Conservation (phyloP, 1,140 invertebrate species). For the Eumeta japonica region DNA sequence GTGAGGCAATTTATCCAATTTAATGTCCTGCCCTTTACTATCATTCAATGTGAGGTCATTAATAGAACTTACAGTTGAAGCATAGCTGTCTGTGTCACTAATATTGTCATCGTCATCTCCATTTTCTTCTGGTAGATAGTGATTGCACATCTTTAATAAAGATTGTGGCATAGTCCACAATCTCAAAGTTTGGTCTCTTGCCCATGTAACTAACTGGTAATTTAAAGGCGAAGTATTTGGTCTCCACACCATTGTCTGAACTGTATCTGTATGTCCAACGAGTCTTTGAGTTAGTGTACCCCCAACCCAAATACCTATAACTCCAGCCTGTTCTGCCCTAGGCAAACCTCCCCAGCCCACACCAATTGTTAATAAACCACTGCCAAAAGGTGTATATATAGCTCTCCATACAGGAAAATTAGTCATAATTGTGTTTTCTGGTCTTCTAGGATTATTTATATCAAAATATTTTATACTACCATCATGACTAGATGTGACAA, state of each 20-base stretch:
- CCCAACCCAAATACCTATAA: slow-evolving; percentile 52
- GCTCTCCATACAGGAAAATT: slow-evolving; percentile 91
- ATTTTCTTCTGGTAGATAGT: slow-evolving; percentile 56
- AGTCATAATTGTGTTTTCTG: slow-evolving; percentile 80
- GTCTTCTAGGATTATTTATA: slow-evolving; percentile 76
- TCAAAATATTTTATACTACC: slow-evolving; percentile 94
- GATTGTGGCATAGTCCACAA: slow-evolving; percentile 87
- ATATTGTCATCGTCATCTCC: slow-evolving; percentile 48
- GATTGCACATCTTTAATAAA: slow-evolving; percentile 71
- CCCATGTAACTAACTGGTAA: slow-evolving; percentile 93
- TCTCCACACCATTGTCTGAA: slow-evolving; percentile 93
- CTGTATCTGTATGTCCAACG: slow-evolving; percentile 89
- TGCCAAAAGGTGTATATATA: slow-evolving; percentile 89
- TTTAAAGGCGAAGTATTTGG: slow-evolving; percentile 65
- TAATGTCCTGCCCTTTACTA: slow-evolving; percentile 36
- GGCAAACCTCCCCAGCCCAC: slow-evolving; percentile 54
- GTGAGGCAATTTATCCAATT: slow-evolving; percentile 48
- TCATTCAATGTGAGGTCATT: slow-evolving; percentile 38
- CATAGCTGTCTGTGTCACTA: slow-evolving; percentile 49
- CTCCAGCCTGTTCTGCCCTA: slow-evolving; percentile 50
- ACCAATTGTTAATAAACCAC: slow-evolving; percentile 84
- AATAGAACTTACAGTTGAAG: slow-evolving; percentile 39
- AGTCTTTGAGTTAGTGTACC: slow-evolving; percentile 60
- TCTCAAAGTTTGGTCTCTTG: slow-evolving; percentile 86
- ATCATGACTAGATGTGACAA: slow-evolving; percentile 93